Percentiles rank a stretch among this genome's conserved stretches.
These are phyloP conservation scores for Mythimna vitellina DNA, from an alignment of 2,888 invertebrate genomes.

Conservation along the genomic window DNA sequence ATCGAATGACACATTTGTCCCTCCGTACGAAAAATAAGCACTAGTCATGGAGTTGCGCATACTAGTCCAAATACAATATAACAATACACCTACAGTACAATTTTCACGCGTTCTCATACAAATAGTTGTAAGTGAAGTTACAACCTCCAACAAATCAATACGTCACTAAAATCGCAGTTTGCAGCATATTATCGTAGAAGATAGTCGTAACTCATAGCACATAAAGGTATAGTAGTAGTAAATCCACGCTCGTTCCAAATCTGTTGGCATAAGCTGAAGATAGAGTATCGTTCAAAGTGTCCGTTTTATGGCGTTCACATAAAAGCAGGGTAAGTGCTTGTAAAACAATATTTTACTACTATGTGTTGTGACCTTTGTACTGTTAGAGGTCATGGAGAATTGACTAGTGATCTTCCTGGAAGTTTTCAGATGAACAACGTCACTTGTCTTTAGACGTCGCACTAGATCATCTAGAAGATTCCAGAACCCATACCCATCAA, in stretches of 20 bases:
- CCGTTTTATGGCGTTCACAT: slow-evolving; percentile 43
- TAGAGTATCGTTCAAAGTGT: slow-evolving; percentile 20
- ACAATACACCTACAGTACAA: neutral
- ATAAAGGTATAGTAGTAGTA: slow-evolving; percentile 23
- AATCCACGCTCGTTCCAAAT: slow-evolving; percentile 16
- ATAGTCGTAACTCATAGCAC: slow-evolving; percentile 15
- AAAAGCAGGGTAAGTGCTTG: slow-evolving; percentile 36
- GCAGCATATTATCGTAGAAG: slow-evolving; percentile 13
- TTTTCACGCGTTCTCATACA: neutral
- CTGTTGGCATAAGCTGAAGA: slow-evolving; percentile 28
- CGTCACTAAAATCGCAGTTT: slow-evolving; percentile 26
- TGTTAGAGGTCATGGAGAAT: slow-evolving; percentile 2
- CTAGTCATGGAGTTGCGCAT: too few species aligned
- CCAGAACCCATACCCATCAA: neutral
- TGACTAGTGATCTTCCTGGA: neutral
- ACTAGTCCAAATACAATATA: too few species aligned
- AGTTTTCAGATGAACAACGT: too few species aligned
- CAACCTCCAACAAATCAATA: slow-evolving; percentile 17
- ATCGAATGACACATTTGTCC: too few species aligned
- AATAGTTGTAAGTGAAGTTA: slow-evolving; percentile 11
- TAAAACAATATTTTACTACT: slow-evolving; percentile 41
- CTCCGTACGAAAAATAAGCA: too few species aligned
- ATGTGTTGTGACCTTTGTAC: slow-evolving; percentile 14
- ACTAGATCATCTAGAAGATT: neutral
- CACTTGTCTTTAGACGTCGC: neutral